These are phyloP conservation scores for Disparrhopalites patrizii DNA, from an alignment of 2,888 invertebrate species.

Conservation along the genomic window DNA sequence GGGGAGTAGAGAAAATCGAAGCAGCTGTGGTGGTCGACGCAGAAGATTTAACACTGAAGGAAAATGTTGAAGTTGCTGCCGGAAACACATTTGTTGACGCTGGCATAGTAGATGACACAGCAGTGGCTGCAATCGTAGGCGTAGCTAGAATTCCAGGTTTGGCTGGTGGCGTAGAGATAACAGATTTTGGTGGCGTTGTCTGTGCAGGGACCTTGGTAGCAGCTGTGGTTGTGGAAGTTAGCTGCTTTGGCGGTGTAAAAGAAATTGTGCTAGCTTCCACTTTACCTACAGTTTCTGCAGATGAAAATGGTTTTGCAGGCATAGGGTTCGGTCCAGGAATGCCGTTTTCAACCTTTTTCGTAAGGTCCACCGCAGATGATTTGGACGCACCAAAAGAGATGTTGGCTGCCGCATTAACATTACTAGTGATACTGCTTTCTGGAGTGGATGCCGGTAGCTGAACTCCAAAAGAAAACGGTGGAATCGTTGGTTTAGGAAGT, in stretches of 20 bases:
- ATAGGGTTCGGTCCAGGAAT: neutral
- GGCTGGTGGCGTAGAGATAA: neutral
- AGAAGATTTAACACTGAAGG: neutral
- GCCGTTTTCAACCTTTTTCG: neutral
- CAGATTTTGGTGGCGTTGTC: constrained; percentile 2
- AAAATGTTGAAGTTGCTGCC: neutral
- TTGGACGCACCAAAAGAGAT: neutral
- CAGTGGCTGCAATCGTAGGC: neutral
- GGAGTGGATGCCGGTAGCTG: neutral
- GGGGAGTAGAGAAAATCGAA: constrained; percentile 1
- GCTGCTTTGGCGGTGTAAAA: neutral
- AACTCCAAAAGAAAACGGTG: constrained; percentile 7
- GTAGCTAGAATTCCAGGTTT: neutral
- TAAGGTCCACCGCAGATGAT: neutral
- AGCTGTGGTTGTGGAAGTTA: neutral
- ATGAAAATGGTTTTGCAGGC: neutral
- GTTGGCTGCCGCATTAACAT: neutral
- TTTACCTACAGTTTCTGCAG: neutral
- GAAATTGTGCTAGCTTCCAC: neutral
- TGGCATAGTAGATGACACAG: neutral
- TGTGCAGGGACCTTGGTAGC: neutral
- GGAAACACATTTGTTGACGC: constrained; percentile 2
- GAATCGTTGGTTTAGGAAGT: constrained; percentile 4
- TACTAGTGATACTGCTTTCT: neutral
- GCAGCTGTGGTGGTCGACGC: neutral